Base-by-base conservation (phyloP, 2,797 vertebrate species). In the Pteronotus mesoamericanus region DNA sequence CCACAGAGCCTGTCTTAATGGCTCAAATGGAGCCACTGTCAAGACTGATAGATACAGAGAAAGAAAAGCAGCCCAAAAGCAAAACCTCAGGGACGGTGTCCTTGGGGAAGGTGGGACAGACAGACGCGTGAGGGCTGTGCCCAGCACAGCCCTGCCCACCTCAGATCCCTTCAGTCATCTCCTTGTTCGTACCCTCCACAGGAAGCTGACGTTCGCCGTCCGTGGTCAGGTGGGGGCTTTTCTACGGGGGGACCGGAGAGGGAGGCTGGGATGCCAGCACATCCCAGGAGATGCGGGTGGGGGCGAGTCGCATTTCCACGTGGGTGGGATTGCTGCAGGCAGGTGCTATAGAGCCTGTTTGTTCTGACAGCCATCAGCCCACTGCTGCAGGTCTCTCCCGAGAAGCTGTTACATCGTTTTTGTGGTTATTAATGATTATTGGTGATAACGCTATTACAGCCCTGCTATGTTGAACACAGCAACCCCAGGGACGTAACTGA, bases 341-440 rank as follows among this genome's bases (percentile, higher is more conserved):
- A 1, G 6, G 14, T 2, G n/a, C 39, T 3, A 18, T 32, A 4
- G 34, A 39, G 24, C 53, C 21, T 24, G n/a, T 19, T 19, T 9
- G 32, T 24, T n/a, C 51, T 21, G 75, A 66, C 80, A 80, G 84
- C 80, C 89, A 57, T 2, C 55, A 42, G 51, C 53, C 82, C 64
- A 59, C 39, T 2, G 37, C 46, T 22, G 29, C 32, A 48, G 14
- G 64, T 34, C 39, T 88, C 66, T 92, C 57, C 29, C 0, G 88
- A 90, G 93, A 80, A 66, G 51, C 57, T 44, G 51, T 22, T 11
- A 2, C 6, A 0, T 72, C 48, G 12, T 59, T 75, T 89, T 84
- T 32, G 22, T 21, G 34, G 53, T 78, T 94, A 44, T 44, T 87
- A 55, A 59, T 26, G 48, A 87, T 86, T 24, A 91, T 44, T 39